These are phyloP conservation scores for Epinotia nisella DNA, from an alignment of 2,888 invertebrate species.

Conservation along the genomic window DNA sequence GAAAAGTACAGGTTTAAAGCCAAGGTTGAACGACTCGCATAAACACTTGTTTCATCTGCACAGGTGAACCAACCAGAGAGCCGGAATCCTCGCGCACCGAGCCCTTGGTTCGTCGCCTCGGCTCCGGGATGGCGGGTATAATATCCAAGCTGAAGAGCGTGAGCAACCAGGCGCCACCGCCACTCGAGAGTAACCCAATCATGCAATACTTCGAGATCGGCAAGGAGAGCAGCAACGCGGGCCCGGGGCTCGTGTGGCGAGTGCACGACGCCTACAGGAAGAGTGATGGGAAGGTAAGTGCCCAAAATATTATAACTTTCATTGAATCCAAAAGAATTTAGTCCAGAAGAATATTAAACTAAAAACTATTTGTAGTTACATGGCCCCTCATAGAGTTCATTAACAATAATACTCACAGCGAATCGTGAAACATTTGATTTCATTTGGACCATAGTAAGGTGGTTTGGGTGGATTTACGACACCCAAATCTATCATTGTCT, in stretches of 20 bases:
- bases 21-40: too few species aligned
- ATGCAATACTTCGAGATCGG: conserved; percentile 94
- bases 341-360: too few species aligned
- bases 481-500: too few species aligned
- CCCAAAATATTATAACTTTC: not conserved
- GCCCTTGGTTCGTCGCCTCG: conserved; percentile 50
- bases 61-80: conserved; percentile 50
- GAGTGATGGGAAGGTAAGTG: conserved; percentile 93
- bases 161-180: conserved; percentile 55
- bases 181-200: conserved; percentile 91
- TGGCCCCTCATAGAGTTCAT: too few species aligned
- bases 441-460: too few species aligned
- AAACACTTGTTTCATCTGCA: not conserved
- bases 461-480: too few species aligned
- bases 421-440: too few species aligned
- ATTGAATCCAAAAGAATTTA: too few species aligned
- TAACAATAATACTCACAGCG: too few species aligned
- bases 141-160: conserved; percentile 63
- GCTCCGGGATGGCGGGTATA: conserved; percentile 63
- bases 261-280: conserved; percentile 95
- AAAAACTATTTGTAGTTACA: too few species aligned
- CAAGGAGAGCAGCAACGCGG: conserved; percentile 90
- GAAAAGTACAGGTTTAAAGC: too few species aligned
- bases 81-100: conserved; percentile 52
- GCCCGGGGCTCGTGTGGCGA: conserved; percentile 96